Base-by-base conservation (phyloP, 2,797 vertebrate species). In the Myripristis jacobus region DNA sequence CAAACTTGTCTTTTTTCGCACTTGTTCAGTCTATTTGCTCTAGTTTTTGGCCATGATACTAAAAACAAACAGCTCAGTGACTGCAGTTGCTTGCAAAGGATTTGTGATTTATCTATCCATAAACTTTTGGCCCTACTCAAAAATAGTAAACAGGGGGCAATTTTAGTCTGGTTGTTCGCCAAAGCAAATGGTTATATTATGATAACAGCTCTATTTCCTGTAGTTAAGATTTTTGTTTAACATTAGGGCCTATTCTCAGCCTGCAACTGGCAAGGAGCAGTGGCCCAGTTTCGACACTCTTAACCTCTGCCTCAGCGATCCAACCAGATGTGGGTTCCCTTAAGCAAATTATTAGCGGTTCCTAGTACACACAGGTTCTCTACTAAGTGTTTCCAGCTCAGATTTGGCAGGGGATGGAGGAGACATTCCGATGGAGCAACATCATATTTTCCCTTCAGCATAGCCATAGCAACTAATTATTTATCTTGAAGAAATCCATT, bases 321-420 rank as follows among this genome's bases (percentile, higher is more conserved):
- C 88, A 89, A 93, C 94, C 96, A 97, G 96, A 97, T 97, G 96
- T 96, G 94, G 90, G 85, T 93, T 96, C 95, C 95, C 94, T 96
- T 94, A 94, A 96, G 94, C 94, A 96, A 97, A 96, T 96, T 95
- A 96, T 96, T 96, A 94, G 93, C 92, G 94, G 93, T 94, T 96
- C 95, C 91, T 89, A 86, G 94, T 93, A 93, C 93, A 94, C 94
- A 94, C 92, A 93, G 90, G 95, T 96, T 95, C 93, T 89, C 92
- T 92, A 92, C 91, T 95, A 96, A 97, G 93, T 96, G 94, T 94
- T 97, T 98, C 96, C 96, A 97, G 95, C 90, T 94, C 94, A 92
- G 92, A 89, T 87, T 92, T 93, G 92, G 91, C 91, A 91, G 89
- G 75, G 86, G 73, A 91, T 34, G 8, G 82, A 84, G 86, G 91